These are phyloP conservation scores for Heliconius eleuchia DNA, from an alignment of 1,140 invertebrate genomes.

Conservation along the genomic window DNA sequence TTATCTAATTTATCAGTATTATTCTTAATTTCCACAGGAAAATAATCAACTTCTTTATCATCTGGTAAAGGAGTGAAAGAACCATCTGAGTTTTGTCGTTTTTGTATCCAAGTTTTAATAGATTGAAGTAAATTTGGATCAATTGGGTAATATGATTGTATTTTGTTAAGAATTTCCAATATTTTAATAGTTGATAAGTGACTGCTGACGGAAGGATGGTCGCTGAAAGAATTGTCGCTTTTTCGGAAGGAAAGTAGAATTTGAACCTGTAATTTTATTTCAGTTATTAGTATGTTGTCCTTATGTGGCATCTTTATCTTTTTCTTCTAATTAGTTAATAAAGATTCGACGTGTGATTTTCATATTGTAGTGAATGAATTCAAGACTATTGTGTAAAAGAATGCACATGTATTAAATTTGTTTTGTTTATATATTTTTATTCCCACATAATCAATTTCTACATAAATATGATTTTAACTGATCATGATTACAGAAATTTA, in stretches of 20 bases:
- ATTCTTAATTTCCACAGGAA: constrained; percentile 68
- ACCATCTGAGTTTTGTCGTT: constrained; percentile 82
- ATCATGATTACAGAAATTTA: background rate
- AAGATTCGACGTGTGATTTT: too few species aligned
- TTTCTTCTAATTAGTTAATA: too few species aligned
- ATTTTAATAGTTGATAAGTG: constrained; percentile 82
- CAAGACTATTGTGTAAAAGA: too few species aligned
- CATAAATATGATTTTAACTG: too few species aligned
- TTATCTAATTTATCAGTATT: constrained; percentile 53
- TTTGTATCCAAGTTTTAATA: constrained; percentile 83
- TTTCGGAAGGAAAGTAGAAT: constrained; percentile 82
- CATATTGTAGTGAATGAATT: too few species aligned
- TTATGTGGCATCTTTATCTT: too few species aligned
- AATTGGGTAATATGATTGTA: constrained; percentile 82
- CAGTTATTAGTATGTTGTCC: background rate
- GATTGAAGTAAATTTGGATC: constrained; percentile 82
- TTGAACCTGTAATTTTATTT: constrained; percentile 78
- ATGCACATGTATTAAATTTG: too few species aligned
- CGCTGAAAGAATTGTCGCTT: constrained; percentile 84
- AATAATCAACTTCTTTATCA: constrained; percentile 81
- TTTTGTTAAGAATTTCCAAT: constrained; percentile 82
- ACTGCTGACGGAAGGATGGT: constrained; percentile 83
- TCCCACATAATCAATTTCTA: too few species aligned
- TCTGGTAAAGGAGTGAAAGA: constrained; percentile 82
- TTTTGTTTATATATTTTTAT: too few species aligned